phyloP scores from a whole-genome alignment of 2,888 invertebrate species.

The Polymixis lichenea region DNA sequence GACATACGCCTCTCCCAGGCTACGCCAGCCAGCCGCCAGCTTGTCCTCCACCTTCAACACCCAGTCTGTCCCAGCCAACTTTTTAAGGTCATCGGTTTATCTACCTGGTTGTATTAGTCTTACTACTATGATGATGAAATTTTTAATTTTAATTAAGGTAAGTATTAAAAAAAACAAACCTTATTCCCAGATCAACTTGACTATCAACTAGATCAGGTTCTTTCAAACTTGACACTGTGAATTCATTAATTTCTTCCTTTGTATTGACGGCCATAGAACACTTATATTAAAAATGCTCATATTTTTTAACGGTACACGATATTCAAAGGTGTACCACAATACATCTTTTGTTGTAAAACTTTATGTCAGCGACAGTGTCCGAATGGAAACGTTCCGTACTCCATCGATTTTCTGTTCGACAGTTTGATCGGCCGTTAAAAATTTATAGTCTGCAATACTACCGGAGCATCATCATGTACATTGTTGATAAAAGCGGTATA shows the following conservation, averaged over 20 bases:
- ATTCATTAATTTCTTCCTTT: not conserved
- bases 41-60: no score
- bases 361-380: slow-evolving; percentile 24
- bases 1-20: no score
- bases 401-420: slow-evolving; percentile 33
- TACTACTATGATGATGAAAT: not conserved
- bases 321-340: not conserved
- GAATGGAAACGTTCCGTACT: slow-evolving; percentile 26
- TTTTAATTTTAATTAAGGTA: not conserved
- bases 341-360: slow-evolving; percentile 26
- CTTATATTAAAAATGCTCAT: not conserved
- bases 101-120: not conserved
- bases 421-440: slow-evolving; percentile 43
- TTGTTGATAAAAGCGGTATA: slow-evolving; percentile 8
- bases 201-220: not conserved
- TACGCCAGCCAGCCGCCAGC: no score
- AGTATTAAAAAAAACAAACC: no score
- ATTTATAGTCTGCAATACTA: slow-evolving; percentile 30
- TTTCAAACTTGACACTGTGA: not conserved
- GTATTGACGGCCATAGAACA: not conserved
- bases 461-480: slow-evolving; percentile 25
- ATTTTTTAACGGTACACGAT: not conserved
- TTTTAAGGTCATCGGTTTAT: no score
- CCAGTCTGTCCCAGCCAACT: not conserved
- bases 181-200: not conserved